These are phyloP conservation scores for Melanostoma mellinum DNA, from an alignment of 2,888 invertebrate genomes.

Conservation along the genomic window DNA sequence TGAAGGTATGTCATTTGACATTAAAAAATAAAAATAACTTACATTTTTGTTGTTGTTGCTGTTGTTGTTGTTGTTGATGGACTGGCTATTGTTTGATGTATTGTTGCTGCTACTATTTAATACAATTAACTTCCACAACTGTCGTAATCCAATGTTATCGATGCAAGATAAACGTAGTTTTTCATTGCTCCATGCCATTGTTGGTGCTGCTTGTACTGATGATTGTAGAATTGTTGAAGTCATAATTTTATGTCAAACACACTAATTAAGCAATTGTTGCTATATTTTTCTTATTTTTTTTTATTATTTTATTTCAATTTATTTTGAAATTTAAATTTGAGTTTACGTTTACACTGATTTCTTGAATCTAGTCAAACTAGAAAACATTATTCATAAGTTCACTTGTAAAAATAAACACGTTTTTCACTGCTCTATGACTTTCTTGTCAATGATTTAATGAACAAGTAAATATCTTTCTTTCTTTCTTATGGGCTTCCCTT, in stretches of 20 bases:
- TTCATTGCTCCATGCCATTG: conserved; percentile 82
- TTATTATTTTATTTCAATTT: conserved; percentile 32
- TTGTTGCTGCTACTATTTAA: conserved; percentile 77
- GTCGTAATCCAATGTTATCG: conserved; percentile 81
- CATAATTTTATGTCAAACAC: conserved; percentile 78
- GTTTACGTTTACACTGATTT: too few relatives aligned
- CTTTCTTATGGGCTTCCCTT: conserved; percentile 22
- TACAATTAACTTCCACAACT: conserved; percentile 81
- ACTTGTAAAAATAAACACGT: neutral
- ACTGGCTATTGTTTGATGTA: conserved; percentile 36
- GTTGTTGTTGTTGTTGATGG: conserved; percentile 40
- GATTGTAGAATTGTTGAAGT: conserved; percentile 81
- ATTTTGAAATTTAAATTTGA: conserved; percentile 10
- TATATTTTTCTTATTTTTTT: conserved; percentile 18
- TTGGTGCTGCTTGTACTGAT: conserved; percentile 74
- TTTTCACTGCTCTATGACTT: conserved; percentile 11
- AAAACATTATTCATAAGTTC: conserved; percentile 13
- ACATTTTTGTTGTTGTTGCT: conserved; percentile 58
- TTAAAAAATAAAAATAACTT: conserved; percentile 39
- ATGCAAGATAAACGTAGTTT: conserved; percentile 81
- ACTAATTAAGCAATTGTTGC: conserved; percentile 36
- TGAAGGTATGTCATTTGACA: neutral
- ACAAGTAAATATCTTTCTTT: conserved; percentile 13
- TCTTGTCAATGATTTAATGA: neutral
- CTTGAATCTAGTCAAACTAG: neutral